A percentile compares a stretch with the other conserved stretches of the same genome.
phyloP scores from a whole-genome alignment of 2,113 vertebrate species.

The Perca schrenkii region DNA sequence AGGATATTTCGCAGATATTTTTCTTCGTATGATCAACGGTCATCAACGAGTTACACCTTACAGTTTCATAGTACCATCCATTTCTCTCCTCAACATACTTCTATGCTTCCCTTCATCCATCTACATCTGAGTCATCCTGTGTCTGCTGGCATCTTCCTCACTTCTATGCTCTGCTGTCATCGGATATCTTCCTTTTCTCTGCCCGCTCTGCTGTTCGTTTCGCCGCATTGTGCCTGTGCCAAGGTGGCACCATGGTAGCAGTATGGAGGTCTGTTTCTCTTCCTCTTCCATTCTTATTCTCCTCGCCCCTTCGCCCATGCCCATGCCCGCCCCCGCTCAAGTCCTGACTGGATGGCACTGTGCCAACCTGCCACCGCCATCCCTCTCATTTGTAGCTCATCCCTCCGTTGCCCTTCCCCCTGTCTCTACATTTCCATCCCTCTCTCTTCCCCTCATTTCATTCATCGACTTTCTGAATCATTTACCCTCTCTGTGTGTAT shows the following conservation, averaged over 20 bases:
- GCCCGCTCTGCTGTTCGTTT: constrained; percentile 40
- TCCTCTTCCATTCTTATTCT: constrained; percentile 79
- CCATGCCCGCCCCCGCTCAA: constrained; percentile 83
- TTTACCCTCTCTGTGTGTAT: constrained; percentile 38
- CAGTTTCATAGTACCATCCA: constrained; percentile 32
- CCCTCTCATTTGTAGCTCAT: constrained; percentile 84
- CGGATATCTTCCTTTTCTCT: constrained; percentile 47
- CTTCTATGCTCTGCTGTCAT: constrained; percentile 44
- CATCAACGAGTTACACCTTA: constrained; percentile 21
- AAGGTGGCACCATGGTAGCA: constrained; percentile 76
- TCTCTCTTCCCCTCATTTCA: constrained; percentile 65
- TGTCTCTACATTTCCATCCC: constrained; percentile 71
- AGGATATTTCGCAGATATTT: constrained; percentile 33
- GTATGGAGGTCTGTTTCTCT: constrained; percentile 77
- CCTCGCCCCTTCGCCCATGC: constrained; percentile 78
- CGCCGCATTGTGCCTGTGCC: constrained; percentile 66
- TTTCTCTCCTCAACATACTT: constrained; percentile 42
- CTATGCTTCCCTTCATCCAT: constrained; percentile 37
- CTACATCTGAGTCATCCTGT: constrained; percentile 51
- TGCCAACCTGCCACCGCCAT: constrained; percentile 85
- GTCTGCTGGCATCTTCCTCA: constrained; percentile 60
- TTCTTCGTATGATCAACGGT: constrained; percentile 23
- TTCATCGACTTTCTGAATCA: constrained; percentile 64
- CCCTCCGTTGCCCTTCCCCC: constrained; percentile 81
- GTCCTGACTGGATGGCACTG: constrained; percentile 85